Evolutionary conservation across 2,888 invertebrate genomes (phyloP).

Genomic region (Phalangium opilio): DNA sequence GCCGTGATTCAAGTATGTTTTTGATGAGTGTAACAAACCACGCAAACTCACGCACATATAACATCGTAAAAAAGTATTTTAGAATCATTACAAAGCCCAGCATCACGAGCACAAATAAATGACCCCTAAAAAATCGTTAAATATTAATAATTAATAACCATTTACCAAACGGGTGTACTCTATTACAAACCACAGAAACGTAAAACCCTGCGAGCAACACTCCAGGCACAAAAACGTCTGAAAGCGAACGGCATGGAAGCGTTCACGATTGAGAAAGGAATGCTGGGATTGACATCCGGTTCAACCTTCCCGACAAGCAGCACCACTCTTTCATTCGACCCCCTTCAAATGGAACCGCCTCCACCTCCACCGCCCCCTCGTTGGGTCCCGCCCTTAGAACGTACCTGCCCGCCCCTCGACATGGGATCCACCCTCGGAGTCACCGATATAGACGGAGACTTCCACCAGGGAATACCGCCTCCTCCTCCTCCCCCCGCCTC

Average conservation of each 20-base stretch:
- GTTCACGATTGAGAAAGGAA: slow-evolving; percentile 16
- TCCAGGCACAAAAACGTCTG: slow-evolving; percentile 57
- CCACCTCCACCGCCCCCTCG: slow-evolving; percentile 5
- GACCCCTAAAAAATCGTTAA: too few species aligned
- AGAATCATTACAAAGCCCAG: too few species aligned
- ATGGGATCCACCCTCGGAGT: slow-evolving; percentile 3
- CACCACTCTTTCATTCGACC: background rate
- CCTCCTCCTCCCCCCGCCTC: slow-evolving; percentile 15
- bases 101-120: too few species aligned
- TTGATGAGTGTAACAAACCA: too few species aligned
- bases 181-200: slow-evolving; percentile 54
- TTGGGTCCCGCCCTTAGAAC: slow-evolving; percentile 3
- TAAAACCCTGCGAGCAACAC: slow-evolving; percentile 62
- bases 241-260: slow-evolving; percentile 54
- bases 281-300: slow-evolving; percentile 6
- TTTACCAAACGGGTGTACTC: too few species aligned
- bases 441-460: slow-evolving; percentile 2
- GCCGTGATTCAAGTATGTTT: too few species aligned
- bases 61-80: too few species aligned
- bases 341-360: background rate
- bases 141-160: too few species aligned
- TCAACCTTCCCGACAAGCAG: background rate
- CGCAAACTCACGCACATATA: too few species aligned
- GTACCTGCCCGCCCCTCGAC: slow-evolving; percentile 8
- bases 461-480: slow-evolving; percentile 10